A percentile compares a stretch with the other conserved stretches of the same genome.
Evolutionary conservation across 1,140 invertebrate genomes (phyloP).

Genomic region (Pseudomyrmex concolor): DNA sequence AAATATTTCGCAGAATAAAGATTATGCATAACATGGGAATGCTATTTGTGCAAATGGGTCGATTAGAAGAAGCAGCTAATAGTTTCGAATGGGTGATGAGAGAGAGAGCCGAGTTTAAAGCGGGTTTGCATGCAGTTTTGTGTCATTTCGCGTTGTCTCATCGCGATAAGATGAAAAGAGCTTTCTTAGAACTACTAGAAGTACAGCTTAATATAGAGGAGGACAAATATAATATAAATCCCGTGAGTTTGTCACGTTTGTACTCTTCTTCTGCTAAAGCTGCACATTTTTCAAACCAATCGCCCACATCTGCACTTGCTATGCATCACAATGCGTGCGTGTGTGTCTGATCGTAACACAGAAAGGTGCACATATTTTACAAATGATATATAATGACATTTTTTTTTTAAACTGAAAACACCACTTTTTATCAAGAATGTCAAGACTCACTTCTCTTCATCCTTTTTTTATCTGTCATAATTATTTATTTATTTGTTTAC

Average conservation of each 20-base stretch:
- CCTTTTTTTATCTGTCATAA: background rate
- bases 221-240: constrained; percentile 88
- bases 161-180: constrained; percentile 96
- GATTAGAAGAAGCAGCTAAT: constrained; percentile 97
- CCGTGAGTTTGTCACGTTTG: constrained; percentile 76
- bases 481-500: constrained; percentile 24
- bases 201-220: constrained; percentile 94
- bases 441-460: background rate
- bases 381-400: background rate
- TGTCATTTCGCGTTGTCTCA: constrained; percentile 97
- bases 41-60: constrained; percentile 97
- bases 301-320: constrained; percentile 20
- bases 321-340: background rate
- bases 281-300: constrained; percentile 6
- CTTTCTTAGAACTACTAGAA: constrained; percentile 95
- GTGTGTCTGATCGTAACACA: background rate
- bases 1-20: constrained; percentile 90
- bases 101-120: constrained; percentile 95
- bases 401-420: constrained; percentile 16
- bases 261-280: background rate
- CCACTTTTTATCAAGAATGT: background rate
- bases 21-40: constrained; percentile 99
- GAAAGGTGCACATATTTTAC: constrained; percentile 23
- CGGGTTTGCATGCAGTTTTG: constrained; percentile 95
- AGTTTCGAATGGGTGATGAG: constrained; percentile 99